These are phyloP conservation scores for Calcarius lapponicus DNA, from an alignment of 2,797 vertebrate genomes.

Conservation along the genomic window DNA sequence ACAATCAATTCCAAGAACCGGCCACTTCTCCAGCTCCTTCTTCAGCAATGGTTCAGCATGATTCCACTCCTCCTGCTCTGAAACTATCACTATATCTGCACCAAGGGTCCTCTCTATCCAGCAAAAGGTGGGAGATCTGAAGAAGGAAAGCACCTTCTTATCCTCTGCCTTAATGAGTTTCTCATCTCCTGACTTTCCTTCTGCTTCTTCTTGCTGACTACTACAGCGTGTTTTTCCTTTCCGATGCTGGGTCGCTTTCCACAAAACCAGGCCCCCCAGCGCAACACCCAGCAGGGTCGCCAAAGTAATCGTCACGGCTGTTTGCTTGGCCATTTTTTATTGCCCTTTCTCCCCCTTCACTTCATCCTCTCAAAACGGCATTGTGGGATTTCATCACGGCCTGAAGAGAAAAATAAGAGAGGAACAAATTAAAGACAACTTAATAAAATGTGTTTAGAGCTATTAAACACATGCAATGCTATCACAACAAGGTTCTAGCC, in stretches of 20 bases:
- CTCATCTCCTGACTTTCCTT: neutral
- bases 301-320: conserved; percentile 80
- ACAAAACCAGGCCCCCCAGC: conserved; percentile 87
- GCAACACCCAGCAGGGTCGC: conserved; percentile 85
- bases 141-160: conserved; percentile 5
- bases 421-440: neutral
- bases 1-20: conserved; percentile 94
- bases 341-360: neutral
- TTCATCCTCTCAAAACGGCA: conserved; percentile 38
- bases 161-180: neutral
- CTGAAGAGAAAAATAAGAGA: conserved; percentile 60
- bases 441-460: neutral
- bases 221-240: conserved; percentile 63
- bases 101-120: conserved; percentile 78
- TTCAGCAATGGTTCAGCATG: conserved; percentile 83
- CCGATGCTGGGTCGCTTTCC: conserved; percentile 81
- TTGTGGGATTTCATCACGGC: conserved; percentile 4
- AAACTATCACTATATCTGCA: conserved; percentile 82
- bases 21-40: conserved; percentile 82
- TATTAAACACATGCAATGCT: neutral
- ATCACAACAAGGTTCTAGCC: neutral
- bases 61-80: conserved; percentile 85
- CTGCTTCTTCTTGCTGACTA: neutral
- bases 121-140: conserved; percentile 44
- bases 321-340: conserved; percentile 83